phyloP scores from a whole-genome alignment of 2,113 vertebrate species.

The Aegotheles bennettii region DNA sequence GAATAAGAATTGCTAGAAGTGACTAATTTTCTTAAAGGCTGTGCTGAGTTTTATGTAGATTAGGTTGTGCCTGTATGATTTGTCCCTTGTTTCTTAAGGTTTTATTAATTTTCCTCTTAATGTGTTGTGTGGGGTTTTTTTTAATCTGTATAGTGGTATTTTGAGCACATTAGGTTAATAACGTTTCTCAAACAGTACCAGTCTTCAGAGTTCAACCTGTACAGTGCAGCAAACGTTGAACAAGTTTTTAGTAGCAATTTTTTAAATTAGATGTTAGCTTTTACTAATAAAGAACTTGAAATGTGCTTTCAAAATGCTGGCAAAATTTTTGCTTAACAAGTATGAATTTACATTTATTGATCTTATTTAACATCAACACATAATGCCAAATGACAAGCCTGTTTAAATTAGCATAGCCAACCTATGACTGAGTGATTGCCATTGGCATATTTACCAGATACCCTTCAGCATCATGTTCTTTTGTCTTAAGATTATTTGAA shows the following conservation, averaged over 20 bases:
- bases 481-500: constrained; percentile 3
- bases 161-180: background rate
- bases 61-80: background rate
- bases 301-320: background rate
- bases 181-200: background rate
- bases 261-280: background rate
- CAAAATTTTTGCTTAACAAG: background rate
- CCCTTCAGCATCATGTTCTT: background rate
- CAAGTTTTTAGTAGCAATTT: background rate
- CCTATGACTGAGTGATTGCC: background rate
- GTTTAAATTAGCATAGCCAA: constrained; percentile 3
- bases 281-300: background rate
- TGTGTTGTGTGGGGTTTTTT: background rate
- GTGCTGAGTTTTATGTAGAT: background rate
- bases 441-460: background rate
- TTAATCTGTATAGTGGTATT: background rate
- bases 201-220: background rate
- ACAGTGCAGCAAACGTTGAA: background rate
- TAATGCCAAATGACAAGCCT: background rate
- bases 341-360: constrained; percentile 6
- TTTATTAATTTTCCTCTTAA: background rate
- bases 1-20: constrained; percentile 42
- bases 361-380: background rate
- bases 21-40: constrained; percentile 23
- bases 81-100: background rate